Evolutionary conservation across 2,113 vertebrate species (phyloP).

Genomic region (Nanorana parkeri): DNA sequence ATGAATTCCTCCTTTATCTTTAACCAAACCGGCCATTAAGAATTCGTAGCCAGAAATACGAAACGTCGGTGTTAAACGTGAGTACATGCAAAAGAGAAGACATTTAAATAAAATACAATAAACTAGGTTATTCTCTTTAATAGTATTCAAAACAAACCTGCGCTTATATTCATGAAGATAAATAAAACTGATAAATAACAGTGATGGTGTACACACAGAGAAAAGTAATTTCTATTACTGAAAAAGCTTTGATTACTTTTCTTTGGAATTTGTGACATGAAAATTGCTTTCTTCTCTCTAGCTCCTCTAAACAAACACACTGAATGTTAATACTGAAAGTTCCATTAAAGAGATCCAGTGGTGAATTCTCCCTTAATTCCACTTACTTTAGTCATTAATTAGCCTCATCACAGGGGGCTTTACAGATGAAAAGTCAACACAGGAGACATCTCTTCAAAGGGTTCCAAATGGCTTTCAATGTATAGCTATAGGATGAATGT

Average conservation of each 20-base stretch:
- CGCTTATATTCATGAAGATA: too few relatives aligned
- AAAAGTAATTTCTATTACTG: not conserved
- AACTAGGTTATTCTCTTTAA: too few relatives aligned
- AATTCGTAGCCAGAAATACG: not conserved
- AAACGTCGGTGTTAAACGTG: too few relatives aligned
- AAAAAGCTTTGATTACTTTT: not conserved
- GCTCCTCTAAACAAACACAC: constrained; percentile 12
- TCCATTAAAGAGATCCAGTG: constrained; percentile 6
- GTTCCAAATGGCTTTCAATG: not conserved
- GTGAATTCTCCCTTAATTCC: constrained; percentile 1
- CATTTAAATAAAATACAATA: too few relatives aligned
- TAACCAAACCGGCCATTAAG: not conserved
- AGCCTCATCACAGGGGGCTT: not conserved
- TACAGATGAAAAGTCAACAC: constrained; percentile 7
- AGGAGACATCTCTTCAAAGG: constrained; percentile 1
- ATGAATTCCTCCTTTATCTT: not conserved
- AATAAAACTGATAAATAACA: too few relatives aligned
- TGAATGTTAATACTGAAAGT: not conserved
- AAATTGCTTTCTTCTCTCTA: not conserved
- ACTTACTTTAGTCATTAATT: constrained; percentile 13
- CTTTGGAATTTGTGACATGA: not conserved
- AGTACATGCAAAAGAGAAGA: too few relatives aligned
- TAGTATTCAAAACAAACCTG: too few relatives aligned
- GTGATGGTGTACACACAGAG: too few relatives aligned
- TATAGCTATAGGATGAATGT: not conserved